Base-by-base conservation (phyloP, 2,888 invertebrate genomes). In the Pammene fasciana region DNA sequence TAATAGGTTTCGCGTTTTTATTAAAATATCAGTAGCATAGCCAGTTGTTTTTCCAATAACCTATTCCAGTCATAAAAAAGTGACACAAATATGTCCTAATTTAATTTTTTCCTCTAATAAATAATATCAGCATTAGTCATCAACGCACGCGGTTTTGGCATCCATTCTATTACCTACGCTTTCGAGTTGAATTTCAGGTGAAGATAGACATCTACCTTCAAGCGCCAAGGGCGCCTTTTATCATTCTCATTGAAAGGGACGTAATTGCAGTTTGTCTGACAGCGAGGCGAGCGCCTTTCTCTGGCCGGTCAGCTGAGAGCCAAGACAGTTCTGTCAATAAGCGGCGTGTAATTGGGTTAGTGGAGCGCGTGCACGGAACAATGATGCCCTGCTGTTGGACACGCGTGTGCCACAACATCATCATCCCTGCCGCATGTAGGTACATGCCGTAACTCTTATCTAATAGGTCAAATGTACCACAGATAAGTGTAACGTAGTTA, bases 321-420 rank as follows among this genome's bases (percentile, higher is more conserved):
- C 91, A 90, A 91, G 87, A 89, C 86, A 85, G 82, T 84, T 90
- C 89, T 89, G 91, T 89, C 90, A 90, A 88, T 90, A 87, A 85
- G 87, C 82, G 81, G 81, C 80, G 81, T 84, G 85, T 87, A 92
- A 91, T 87, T 87, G 82, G 92, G 92, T 91, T 82, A 92, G 87
- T 91, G 80, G 92, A 87, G 81, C 90, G 82, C 81, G 82, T 82
- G 83, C 80, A 79, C 77, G 78, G 84, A 86, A 89, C 89, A 89
- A 87, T 88, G 82, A 72, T 77, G 76, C 76, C 72, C 74, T 72
- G 75, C 74, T 72, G 72, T 71, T 75, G 74, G 79, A 79, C 79
- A 82, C 74, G 80, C 79, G 76, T 73, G 70, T 72, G 73, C 70
- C 77, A 79, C 78, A 74, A 75, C 71, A 71, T 65, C 73, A 64